Evolutionary conservation across 2,113 vertebrate species (phyloP).

Genomic region (Orthonyx spaldingii): DNA sequence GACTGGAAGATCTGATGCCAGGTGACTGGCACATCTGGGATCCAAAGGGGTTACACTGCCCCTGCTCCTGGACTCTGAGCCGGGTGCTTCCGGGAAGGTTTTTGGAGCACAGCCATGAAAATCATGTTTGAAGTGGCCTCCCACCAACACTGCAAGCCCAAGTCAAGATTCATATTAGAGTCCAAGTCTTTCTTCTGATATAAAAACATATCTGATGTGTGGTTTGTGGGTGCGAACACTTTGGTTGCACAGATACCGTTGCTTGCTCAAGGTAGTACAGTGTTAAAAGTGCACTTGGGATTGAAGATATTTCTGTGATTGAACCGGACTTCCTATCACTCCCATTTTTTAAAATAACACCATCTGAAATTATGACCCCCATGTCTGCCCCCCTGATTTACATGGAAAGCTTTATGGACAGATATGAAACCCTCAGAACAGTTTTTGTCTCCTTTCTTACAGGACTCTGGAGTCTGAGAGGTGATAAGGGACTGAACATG

Average conservation of each 20-base stretch:
- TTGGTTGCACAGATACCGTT: background rate
- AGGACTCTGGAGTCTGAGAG: conserved; percentile 52
- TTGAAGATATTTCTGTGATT: background rate
- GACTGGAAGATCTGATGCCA: background rate
- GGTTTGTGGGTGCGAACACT: conserved; percentile 7
- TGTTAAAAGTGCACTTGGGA: background rate
- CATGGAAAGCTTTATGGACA: background rate
- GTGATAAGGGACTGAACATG: background rate
- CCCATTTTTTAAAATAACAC: background rate
- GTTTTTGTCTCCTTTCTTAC: background rate
- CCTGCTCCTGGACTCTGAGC: background rate
- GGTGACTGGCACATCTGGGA: background rate
- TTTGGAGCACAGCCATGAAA: background rate
- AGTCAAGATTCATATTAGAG: background rate
- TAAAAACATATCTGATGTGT: background rate
- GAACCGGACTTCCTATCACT: background rate
- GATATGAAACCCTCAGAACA: background rate
- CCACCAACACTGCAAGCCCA: background rate
- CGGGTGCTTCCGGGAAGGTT: rapidly evolving
- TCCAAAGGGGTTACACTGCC: background rate
- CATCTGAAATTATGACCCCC: background rate
- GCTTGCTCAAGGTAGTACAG: background rate
- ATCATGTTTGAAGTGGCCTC: background rate
- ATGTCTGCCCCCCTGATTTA: background rate
- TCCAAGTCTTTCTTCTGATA: background rate